A percentile compares a stretch with the other conserved stretches of the same genome.
These are phyloP conservation scores for Albula glossodonta DNA, from an alignment of 2,113 vertebrate species.

Conservation along the genomic window DNA sequence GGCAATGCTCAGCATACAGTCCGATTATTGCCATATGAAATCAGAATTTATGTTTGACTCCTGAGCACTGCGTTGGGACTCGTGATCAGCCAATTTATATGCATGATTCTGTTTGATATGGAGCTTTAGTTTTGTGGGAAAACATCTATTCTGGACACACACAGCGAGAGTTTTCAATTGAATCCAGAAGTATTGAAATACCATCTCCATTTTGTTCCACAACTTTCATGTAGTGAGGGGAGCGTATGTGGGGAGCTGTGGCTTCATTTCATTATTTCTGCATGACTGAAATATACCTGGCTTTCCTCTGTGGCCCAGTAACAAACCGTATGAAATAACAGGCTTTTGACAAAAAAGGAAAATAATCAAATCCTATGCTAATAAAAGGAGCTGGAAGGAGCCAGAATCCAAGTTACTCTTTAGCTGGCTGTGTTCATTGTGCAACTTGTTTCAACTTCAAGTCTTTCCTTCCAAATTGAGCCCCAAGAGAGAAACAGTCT, in stretches of 20 bases:
- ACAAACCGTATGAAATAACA: neutral
- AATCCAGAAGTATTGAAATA: neutral
- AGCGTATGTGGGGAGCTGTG: neutral
- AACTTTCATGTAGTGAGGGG: neutral
- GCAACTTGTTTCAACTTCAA: neutral
- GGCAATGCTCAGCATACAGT: neutral
- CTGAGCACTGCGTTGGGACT: neutral
- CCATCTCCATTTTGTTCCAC: neutral
- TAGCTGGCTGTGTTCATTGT: neutral
- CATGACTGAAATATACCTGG: neutral
- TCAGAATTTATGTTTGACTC: neutral
- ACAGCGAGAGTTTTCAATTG: neutral
- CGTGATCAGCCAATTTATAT: neutral
- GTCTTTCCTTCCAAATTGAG: neutral
- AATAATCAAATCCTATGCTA: neutral
- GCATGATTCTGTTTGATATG: neutral
- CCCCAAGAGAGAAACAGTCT: slow-evolving; percentile 29
- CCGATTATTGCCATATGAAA: neutral
- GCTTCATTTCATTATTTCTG: neutral
- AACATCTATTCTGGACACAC: neutral
- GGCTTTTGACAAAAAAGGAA: neutral
- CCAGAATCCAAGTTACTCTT: neutral
- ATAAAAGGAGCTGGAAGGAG: neutral
- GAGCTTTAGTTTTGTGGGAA: neutral
- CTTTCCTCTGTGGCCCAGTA: neutral